These are phyloP conservation scores for Scaptomyza montana DNA, from an alignment of 1,140 invertebrate genomes.

Conservation along the genomic window DNA sequence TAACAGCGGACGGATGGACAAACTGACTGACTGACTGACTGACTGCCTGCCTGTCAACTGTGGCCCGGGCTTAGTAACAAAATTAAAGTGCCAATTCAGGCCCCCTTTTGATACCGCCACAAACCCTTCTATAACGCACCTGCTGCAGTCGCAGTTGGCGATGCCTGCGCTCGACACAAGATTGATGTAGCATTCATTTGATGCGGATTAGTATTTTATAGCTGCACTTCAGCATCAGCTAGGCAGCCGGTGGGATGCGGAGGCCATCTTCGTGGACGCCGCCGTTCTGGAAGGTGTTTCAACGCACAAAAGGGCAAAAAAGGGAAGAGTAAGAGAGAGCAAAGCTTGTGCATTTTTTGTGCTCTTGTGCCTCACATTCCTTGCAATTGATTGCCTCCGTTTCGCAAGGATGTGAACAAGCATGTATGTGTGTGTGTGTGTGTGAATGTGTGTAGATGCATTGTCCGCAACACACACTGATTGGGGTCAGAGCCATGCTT, in stretches of 20 bases:
- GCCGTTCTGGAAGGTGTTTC: constrained; percentile 32
- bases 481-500: constrained; percentile 66
- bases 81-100: constrained; percentile 63
- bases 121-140: constrained; percentile 40
- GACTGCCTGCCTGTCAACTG: constrained; percentile 35
- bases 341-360: constrained; percentile 56
- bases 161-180: constrained; percentile 73
- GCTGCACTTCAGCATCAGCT: constrained; percentile 67
- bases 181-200: constrained; percentile 82
- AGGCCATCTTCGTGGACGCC: neutral
- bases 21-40: neutral
- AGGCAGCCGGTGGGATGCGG: neutral
- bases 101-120: neutral
- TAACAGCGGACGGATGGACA: constrained; percentile 10
- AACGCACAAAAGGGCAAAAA: constrained; percentile 54
- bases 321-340: no score
- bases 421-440: constrained; percentile 7
- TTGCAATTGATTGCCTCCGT: constrained; percentile 76
- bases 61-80: constrained; percentile 69
- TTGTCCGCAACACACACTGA: constrained; percentile 49
- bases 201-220: constrained; percentile 82
- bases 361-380: constrained; percentile 61
- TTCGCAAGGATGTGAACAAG: constrained; percentile 32
- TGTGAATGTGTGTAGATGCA: constrained; percentile 21
- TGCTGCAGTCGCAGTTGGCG: constrained; percentile 32